Evolutionary conservation across 2,113 vertebrate genomes (phyloP), one percentile per base, ranked within the genome.

Genomic region (Eudyptes chrysolophus): DNA sequence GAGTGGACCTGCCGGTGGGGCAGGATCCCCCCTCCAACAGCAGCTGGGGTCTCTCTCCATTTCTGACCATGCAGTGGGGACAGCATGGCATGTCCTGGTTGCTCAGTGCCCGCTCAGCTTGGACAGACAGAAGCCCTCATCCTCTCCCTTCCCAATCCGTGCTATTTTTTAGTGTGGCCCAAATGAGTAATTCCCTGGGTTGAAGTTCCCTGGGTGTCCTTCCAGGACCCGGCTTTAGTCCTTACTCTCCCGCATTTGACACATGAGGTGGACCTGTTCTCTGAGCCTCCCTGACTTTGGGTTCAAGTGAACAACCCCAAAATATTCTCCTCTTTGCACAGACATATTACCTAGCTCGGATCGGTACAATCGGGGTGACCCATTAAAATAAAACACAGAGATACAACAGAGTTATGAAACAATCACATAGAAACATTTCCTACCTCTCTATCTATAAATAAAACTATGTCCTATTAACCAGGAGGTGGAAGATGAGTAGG

Each of bases 401-500:
- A 77, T 32, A 40, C 42, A 84, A 42, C 40, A 90, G 82, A 92
- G 89, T 93, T 97, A 96, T 97, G 94, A 97, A 97, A 93, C 79
- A 94, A 88, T 95, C 93, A 78, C 90, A 60, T 32, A 81, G 82
- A 95, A 97, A 96, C 84, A 96, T 95, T 86, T 94, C 70, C 78
- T 86, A 66, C 82, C 24, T 77, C 70, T 83, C 90, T 93, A 40
- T 83, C 78, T 93, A 97, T 97, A 96, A 97, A 97, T 97, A 97
- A 95, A 95, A 94, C 85, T 81, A 78, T 52, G 94, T 96, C 95
- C 85, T 97, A 97, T 97, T 96, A 97, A 96, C 92, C 84, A 92
- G 94, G 95, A 97, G 97, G 89, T 96, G 48, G 92, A 96, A 96
- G 94, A 97, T 95, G 96, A 96, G 97, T 94, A 96, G 97, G 94